Base-by-base conservation (phyloP, 2,797 vertebrate genomes). In the Rallus crepitans region DNA sequence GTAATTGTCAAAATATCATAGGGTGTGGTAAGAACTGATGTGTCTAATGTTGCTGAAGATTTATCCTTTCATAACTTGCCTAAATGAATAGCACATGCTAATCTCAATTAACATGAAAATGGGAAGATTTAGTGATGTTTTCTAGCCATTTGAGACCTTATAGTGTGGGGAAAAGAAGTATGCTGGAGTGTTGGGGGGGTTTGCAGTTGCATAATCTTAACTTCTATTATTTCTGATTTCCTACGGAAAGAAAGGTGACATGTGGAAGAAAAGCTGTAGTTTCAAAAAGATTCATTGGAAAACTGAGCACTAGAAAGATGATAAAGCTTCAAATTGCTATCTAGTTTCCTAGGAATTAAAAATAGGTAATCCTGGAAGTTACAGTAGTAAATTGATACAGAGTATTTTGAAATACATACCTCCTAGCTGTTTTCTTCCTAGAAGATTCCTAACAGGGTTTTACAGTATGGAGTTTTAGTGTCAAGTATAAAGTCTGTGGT, bases 11-110 rank as follows among this genome's bases (percentile, higher is more conserved):
- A 72, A 94, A 77, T 84, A 63, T 55, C 50, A 35, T 23, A 81
- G 94, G 82, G 63, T 90, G 66, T 88, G 82, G 94, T 65, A 91
- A 66, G 72, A 90, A 33, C 17, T 93, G 42, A 55, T 72, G 19
- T 68, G 30, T 89, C 13, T 31, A 56, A 85, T 48, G 23, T 81
- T 84, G 56, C 28, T 94, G 73, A 87, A 31, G 53, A 72, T 52
- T 91, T 86, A 52, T 82, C 73, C 59, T 35, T 63, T 94, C 9
- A 7, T 91, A 64, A 64, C 75, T 88, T 79, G 42, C 63, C 33
- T 64, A 48, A 70, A 59, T 1, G 1, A 86, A 4, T 63, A 57
- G 65, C 16, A 16, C 30, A 47, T 79, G 31, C n/a, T 90, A 57
- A 90, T 90, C 11, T 71, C 16, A 86, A 50, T 91, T 80, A 87